Evolutionary conservation across 2,113 vertebrate genomes (phyloP).

Genomic region (Cheilinus undulatus): DNA sequence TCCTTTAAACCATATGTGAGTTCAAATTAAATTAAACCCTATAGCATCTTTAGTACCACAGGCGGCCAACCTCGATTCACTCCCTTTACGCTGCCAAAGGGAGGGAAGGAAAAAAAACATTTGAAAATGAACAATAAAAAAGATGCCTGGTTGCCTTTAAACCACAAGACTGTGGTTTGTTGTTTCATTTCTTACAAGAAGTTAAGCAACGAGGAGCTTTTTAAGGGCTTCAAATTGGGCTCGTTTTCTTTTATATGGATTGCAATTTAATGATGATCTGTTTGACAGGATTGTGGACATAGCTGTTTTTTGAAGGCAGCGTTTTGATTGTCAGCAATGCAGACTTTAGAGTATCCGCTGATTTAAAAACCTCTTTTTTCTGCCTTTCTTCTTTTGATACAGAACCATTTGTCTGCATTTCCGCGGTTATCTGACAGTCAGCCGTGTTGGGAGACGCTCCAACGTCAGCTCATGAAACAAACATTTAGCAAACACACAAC

Average conservation of each 20-base stretch:
- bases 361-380: slow-evolving; percentile 38
- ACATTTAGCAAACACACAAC: slow-evolving; percentile 75
- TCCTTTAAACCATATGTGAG: slow-evolving; percentile 66
- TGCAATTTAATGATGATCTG: slow-evolving; percentile 43
- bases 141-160: slow-evolving; percentile 73
- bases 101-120: slow-evolving; percentile 58
- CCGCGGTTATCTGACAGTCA: slow-evolving; percentile 59
- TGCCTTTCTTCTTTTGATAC: slow-evolving; percentile 44
- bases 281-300: slow-evolving; percentile 51
- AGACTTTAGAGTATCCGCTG: slow-evolving; percentile 14
- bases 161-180: slow-evolving; percentile 78
- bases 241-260: slow-evolving; percentile 56
- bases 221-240: slow-evolving; percentile 59
- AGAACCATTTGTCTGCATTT: slow-evolving; percentile 56
- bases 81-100: slow-evolving; percentile 60
- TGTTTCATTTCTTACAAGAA: slow-evolving; percentile 75
- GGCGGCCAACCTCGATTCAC: slow-evolving; percentile 64
- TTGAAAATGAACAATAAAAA: slow-evolving; percentile 76
- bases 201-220: slow-evolving; percentile 61
- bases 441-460: slow-evolving; percentile 56
- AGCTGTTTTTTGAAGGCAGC: background rate
- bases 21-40: slow-evolving; percentile 72
- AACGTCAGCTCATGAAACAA: slow-evolving; percentile 73
- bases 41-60: slow-evolving; percentile 67
- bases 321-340: slow-evolving; percentile 39